Percentiles rank a stretch among this genome's conserved stretches.
These are phyloP conservation scores for Hydrotaea cyrtoneurina DNA, from an alignment of 2,888 invertebrate species.

Conservation along the genomic window DNA sequence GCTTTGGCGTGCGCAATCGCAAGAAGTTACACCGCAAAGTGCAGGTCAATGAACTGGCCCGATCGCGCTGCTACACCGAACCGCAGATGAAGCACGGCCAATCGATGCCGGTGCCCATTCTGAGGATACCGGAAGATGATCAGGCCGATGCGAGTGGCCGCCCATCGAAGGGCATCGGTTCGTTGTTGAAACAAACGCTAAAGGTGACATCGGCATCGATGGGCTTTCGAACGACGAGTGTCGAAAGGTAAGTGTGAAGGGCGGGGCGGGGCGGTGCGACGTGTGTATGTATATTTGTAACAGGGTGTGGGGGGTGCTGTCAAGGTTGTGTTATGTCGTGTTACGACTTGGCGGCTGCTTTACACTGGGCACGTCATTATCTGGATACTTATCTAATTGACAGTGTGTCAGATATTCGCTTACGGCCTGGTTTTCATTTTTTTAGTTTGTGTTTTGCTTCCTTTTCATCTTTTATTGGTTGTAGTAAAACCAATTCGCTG, in stretches of 20 bases:
- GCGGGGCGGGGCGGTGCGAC: not conserved
- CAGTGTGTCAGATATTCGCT: not conserved
- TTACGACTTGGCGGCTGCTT: not conserved
- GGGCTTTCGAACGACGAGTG: conserved; percentile 69
- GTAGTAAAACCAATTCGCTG: not conserved
- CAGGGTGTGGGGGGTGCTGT: not conserved
- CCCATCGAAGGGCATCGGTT: conserved; percentile 60
- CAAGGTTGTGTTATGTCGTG: conserved; percentile 2
- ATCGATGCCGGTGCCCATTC: conserved; percentile 59
- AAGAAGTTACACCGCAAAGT: conserved; percentile 68
- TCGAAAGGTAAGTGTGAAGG: conserved; percentile 71
- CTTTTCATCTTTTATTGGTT: not conserved
- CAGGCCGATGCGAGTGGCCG: not conserved
- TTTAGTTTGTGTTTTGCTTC: not conserved
- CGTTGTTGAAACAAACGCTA: conserved; percentile 73
- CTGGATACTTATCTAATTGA: not conserved
- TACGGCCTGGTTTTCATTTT: not conserved
- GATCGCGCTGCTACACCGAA: conserved; percentile 74
- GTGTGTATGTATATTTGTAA: not conserved
- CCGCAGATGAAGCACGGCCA: conserved; percentile 58
- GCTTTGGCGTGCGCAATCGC: conserved; percentile 58
- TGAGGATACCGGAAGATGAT: conserved; percentile 58
- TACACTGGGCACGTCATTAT: not conserved
- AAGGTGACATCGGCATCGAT: conserved; percentile 74
- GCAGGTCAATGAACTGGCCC: conserved; percentile 69